These are phyloP conservation scores for Pluvianellus socialis DNA, from an alignment of 2,113 vertebrate species.

Conservation along the genomic window DNA sequence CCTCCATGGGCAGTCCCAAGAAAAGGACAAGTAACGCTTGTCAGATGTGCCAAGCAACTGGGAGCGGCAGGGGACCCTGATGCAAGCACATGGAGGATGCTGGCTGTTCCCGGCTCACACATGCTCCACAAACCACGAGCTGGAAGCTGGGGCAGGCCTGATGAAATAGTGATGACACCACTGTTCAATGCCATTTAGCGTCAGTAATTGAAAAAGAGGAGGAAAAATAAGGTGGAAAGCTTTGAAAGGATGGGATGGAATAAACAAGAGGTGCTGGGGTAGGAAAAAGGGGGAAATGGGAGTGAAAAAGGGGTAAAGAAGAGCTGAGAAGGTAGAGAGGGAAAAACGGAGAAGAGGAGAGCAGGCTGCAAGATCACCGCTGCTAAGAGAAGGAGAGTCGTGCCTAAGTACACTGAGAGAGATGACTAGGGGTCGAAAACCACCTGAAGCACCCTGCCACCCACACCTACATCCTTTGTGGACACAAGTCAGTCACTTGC, in stretches of 20 bases:
- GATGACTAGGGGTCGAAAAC: background rate
- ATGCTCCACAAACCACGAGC: background rate
- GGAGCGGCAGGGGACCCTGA: background rate
- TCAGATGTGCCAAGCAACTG: conserved; percentile 5
- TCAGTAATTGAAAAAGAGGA: background rate
- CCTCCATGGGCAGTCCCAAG: background rate
- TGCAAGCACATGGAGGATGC: background rate
- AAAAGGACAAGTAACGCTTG: conserved; percentile 2
- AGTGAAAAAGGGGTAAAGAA: background rate
- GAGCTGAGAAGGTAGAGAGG: background rate
- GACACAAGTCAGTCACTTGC: conserved; percentile 23
- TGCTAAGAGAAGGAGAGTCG: background rate
- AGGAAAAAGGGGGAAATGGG: background rate
- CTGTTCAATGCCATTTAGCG: background rate
- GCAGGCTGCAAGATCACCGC: background rate
- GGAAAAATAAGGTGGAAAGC: background rate
- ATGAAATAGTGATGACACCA: conserved; percentile 28
- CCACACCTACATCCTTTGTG: background rate
- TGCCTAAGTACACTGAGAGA: background rate
- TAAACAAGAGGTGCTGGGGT: background rate
- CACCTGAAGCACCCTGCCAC: background rate
- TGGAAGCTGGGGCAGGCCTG: background rate
- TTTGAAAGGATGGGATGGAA: background rate
- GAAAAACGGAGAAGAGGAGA: background rate
- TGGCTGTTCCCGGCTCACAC: background rate